A percentile compares a stretch with the other conserved stretches of the same genome.
phyloP scores from a whole-genome alignment of 2,888 invertebrate species.

The Beris morrisii region DNA sequence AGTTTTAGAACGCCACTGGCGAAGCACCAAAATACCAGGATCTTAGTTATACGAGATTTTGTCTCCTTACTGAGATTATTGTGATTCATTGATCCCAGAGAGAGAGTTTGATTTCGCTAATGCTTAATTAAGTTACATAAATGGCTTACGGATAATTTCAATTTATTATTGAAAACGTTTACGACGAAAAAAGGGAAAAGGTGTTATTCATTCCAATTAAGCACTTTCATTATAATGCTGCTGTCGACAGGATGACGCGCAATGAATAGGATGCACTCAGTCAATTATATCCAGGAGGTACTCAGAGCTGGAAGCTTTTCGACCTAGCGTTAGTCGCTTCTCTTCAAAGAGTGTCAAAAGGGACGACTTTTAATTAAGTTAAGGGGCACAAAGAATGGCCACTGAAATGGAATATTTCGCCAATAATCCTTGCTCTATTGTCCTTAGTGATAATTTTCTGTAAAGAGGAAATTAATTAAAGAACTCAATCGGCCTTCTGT shows the following conservation, averaged over 20 bases:
- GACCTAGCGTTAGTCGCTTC: conserved; percentile 7
- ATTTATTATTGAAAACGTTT: no score
- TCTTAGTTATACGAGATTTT: no score
- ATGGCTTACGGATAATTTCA: no score
- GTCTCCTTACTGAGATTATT: no score
- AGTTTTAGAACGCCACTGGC: no score
- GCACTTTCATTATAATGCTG: not conserved
- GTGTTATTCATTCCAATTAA: no score
- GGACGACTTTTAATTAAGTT: conserved; percentile 26
- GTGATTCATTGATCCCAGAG: no score
- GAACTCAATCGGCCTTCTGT: conserved; percentile 21
- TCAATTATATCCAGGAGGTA: conserved; percentile 6
- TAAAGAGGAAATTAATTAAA: conserved; percentile 22
- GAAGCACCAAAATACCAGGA: no score
- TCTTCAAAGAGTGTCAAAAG: conserved; percentile 11
- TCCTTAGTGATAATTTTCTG: conserved; percentile 20
- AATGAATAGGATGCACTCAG: conserved; percentile 22
- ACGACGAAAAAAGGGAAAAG: no score
- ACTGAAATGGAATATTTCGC: conserved; percentile 21
- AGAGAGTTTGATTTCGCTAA: no score
- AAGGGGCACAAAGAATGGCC: conserved; percentile 19
- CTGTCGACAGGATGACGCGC: not conserved
- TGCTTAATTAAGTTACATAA: no score
- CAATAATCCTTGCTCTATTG: conserved; percentile 24
- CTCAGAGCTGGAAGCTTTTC: conserved; percentile 6